Evolutionary conservation across 2,888 invertebrate species (phyloP).

Genomic region (Sarcophaga subvicina): DNA sequence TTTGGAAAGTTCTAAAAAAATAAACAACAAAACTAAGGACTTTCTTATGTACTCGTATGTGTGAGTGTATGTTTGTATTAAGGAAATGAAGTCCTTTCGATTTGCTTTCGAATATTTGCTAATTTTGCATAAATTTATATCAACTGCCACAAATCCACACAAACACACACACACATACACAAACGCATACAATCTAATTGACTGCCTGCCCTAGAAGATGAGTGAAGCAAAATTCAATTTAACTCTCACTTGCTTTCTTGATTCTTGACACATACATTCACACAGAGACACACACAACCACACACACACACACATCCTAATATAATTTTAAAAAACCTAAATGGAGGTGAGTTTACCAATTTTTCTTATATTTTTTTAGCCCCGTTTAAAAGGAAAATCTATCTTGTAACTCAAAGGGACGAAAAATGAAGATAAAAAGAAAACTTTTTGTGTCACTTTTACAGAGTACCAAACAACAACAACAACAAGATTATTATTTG

Average conservation of each 20-base stretch:
- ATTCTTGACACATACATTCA: no score
- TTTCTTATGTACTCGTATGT: background rate
- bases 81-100: constrained; percentile 6
- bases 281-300: no score
- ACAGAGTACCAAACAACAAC: background rate
- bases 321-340: background rate
- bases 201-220: background rate
- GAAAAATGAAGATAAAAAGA: background rate
- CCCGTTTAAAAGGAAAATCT: no score
- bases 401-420: background rate
- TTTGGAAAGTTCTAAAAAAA: background rate
- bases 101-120: constrained; percentile 35
- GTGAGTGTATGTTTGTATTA: background rate
- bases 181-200: background rate
- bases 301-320: no score
- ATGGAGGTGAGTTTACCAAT: no score
- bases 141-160: background rate
- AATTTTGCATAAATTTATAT: constrained; percentile 57
- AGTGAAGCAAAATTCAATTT: background rate
- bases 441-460: background rate
- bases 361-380: no score
- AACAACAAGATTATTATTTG: background rate
- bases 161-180: background rate
- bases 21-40: background rate
- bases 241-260: background rate